phyloP scores from a whole-genome alignment of 2,797 vertebrate genomes.

The Coccyzus lansbergi region DNA sequence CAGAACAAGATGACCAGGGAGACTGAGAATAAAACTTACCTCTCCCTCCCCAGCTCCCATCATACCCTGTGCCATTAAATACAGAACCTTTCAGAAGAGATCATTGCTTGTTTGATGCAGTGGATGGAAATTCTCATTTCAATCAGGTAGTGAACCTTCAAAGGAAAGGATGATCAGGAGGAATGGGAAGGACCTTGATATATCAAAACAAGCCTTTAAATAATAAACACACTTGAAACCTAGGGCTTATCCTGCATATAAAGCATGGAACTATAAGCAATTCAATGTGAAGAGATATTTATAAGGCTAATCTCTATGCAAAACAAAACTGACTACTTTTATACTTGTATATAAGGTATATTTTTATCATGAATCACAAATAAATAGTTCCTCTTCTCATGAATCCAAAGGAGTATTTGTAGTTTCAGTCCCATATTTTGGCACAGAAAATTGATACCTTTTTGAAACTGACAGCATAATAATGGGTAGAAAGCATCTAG shows the following conservation, averaged over 20 bases:
- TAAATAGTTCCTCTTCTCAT: constrained; percentile 48
- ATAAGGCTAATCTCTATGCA: constrained; percentile 57
- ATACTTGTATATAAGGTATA: background rate
- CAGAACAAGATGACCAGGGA: background rate
- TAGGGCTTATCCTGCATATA: constrained; percentile 47
- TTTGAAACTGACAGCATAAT: constrained; percentile 47
- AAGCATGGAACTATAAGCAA: constrained; percentile 12
- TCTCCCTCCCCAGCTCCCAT: background rate
- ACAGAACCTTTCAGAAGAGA: constrained; percentile 43
- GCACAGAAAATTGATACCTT: constrained; percentile 38
- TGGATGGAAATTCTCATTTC: constrained; percentile 66
- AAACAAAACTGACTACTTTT: constrained; percentile 43
- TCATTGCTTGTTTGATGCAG: constrained; percentile 59
- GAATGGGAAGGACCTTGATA: constrained; percentile 59
- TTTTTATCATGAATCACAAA: constrained; percentile 62
- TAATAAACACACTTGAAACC: constrained; percentile 67
- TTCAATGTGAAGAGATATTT: constrained; percentile 48
- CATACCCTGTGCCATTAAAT: background rate
- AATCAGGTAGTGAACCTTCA: constrained; percentile 67
- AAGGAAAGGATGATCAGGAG: constrained; percentile 54
- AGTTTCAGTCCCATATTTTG: constrained; percentile 20
- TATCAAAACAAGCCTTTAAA: constrained; percentile 71
- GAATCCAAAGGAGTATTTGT: constrained; percentile 56
- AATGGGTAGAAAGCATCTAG: constrained; percentile 6
- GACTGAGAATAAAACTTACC: background rate